Evolutionary conservation across 2,888 invertebrate species (phyloP).

Genomic region (Drosophila trichaetosa): DNA sequence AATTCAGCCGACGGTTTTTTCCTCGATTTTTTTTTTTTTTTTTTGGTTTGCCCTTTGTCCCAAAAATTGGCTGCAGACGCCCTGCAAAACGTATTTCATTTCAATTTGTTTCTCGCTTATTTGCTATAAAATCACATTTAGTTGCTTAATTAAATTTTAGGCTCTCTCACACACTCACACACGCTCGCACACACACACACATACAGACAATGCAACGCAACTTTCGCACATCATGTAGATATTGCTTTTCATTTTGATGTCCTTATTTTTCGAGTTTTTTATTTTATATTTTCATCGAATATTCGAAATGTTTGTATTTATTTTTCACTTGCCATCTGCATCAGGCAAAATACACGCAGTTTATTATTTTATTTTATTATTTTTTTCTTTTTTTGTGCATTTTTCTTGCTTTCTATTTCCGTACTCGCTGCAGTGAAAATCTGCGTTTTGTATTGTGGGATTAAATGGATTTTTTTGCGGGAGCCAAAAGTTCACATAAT

Average conservation of each 20-base stretch:
- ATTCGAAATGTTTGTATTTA: constrained; percentile 28
- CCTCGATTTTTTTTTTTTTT: constrained; percentile 4
- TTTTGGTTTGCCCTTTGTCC: constrained; percentile 27
- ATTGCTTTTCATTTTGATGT: constrained; percentile 65
- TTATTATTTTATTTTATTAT: constrained; percentile 28
- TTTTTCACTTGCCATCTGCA: constrained; percentile 65
- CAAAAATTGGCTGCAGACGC: constrained; percentile 14
- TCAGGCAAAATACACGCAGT: constrained; percentile 32
- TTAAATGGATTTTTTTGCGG: constrained; percentile 28
- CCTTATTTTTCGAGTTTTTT: constrained; percentile 11
- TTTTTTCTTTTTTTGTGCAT: constrained; percentile 8
- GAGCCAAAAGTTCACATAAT: constrained; percentile 64
- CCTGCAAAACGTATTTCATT: constrained; percentile 54
- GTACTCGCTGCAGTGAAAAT: constrained; percentile 19
- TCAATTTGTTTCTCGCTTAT: constrained; percentile 71
- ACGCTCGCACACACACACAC: constrained; percentile 11
- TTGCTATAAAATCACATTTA: constrained; percentile 84
- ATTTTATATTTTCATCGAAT: constrained; percentile 1
- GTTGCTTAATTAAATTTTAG: constrained; percentile 82
- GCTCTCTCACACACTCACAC: constrained; percentile 27
- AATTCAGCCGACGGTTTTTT: constrained; percentile 71
- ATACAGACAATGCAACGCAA: constrained; percentile 42
- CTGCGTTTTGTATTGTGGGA: constrained; percentile 20
- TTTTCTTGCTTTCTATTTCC: constrained; percentile 8
- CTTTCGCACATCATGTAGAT: constrained; percentile 70